Conservation (phyloP, 2,797 vertebrate species). For the Australoheros facetus region DNA sequence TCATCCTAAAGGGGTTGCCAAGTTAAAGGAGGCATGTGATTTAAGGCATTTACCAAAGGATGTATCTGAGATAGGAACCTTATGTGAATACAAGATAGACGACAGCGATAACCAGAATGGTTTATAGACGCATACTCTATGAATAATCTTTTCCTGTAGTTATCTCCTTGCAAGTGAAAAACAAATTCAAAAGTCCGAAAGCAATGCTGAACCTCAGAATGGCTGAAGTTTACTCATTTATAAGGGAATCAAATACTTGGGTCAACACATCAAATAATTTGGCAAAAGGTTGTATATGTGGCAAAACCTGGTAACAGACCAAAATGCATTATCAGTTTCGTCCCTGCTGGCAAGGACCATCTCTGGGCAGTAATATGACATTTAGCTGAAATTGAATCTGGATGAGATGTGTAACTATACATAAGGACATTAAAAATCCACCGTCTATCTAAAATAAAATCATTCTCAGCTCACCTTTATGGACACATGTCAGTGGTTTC, state of each 20-base stretch:
- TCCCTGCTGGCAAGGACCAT: conserved; percentile 70
- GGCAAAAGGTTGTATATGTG: conserved; percentile 1
- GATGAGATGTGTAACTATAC: conserved; percentile 61
- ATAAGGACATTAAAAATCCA: conserved; percentile 58
- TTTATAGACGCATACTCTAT: conserved; percentile 66
- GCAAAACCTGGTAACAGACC: conserved; percentile 49
- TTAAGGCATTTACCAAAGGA: conserved; percentile 74
- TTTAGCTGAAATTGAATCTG: conserved; percentile 75
- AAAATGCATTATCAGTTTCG: conserved; percentile 58
- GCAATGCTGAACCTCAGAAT: conserved; percentile 15
- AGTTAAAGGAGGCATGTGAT: conserved; percentile 73
- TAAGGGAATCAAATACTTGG: conserved; percentile 37
- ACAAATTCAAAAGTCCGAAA: conserved; percentile 57
- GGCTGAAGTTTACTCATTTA: conserved; percentile 11
- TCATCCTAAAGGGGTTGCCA: conserved; percentile 76
- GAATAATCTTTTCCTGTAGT: conserved; percentile 69
- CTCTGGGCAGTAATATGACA: conserved; percentile 66
- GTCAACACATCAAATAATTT: conserved; percentile 16
- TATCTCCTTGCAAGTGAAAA: conserved; percentile 53
- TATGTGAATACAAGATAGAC: conserved; percentile 75
- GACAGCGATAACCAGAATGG: conserved; percentile 65
- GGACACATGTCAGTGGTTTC: conserved; percentile 59
- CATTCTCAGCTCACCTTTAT: conserved; percentile 62
- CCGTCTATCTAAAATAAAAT: conserved; percentile 66
- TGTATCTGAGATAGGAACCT: conserved; percentile 75